phyloP scores from a whole-genome alignment of 2,797 vertebrate genomes.

The Erethizon dorsatum region DNA sequence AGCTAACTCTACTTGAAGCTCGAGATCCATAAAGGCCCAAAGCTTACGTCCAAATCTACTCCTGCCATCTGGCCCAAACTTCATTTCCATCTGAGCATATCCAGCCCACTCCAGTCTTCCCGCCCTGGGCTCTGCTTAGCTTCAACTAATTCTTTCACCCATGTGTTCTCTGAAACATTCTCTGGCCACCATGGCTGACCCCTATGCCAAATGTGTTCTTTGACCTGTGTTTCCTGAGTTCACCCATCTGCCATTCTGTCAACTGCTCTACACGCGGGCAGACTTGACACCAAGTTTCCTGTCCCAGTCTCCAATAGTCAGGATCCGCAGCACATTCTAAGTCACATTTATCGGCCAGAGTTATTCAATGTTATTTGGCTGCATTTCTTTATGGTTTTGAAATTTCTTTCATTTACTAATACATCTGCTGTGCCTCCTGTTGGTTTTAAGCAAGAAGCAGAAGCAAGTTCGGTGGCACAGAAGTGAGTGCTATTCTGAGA shows the following conservation, averaged over 20 bases:
- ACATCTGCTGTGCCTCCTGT: conserved; percentile 79
- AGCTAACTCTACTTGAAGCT: conserved; percentile 8
- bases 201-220: background rate
- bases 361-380: background rate
- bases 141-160: background rate
- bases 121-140: background rate
- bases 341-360: background rate
- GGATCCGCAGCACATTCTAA: background rate
- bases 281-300: background rate
- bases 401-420: conserved; percentile 76
- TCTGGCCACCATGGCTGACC: background rate
- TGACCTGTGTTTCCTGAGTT: background rate
- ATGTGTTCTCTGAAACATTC: background rate
- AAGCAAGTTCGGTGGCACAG: conserved; percentile 54
- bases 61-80: background rate
- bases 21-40: background rate
- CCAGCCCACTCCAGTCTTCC: background rate
- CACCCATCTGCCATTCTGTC: background rate
- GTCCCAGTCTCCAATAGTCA: background rate
- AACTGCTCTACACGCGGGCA: background rate
- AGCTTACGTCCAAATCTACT: background rate
- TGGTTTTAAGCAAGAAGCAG: conserved; percentile 70
- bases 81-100: background rate
- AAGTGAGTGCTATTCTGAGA: conserved; percentile 76
- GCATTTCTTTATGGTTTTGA: conserved; percentile 58